phyloP scores from a whole-genome alignment of 2,113 vertebrate species.

The Cathartes aura region DNA sequence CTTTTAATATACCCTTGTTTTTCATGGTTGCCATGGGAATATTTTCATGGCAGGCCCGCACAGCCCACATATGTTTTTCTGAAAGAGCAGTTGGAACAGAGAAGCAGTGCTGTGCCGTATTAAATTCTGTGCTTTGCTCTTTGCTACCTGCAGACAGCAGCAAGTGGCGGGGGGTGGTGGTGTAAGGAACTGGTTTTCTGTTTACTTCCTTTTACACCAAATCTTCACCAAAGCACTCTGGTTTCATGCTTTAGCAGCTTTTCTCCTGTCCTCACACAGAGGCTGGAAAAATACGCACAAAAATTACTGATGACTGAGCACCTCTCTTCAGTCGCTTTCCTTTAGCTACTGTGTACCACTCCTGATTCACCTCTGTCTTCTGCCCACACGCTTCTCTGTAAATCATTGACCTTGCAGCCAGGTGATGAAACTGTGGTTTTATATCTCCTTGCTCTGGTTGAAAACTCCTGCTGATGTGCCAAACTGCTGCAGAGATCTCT shows the following conservation, averaged over 20 bases:
- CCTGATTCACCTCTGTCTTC: background rate
- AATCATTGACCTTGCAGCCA: background rate
- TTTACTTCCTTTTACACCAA: background rate
- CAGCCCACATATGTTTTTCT: background rate
- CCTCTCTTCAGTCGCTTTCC: background rate
- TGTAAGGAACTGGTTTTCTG: background rate
- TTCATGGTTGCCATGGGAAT: constrained; percentile 34
- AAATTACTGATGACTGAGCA: background rate
- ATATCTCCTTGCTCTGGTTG: background rate
- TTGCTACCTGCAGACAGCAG: background rate
- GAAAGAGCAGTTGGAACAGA: background rate
- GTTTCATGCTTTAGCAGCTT: background rate
- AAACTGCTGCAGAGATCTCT: background rate
- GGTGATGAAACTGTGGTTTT: background rate
- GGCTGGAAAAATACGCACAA: background rate
- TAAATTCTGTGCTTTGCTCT: rapidly evolving
- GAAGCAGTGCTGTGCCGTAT: background rate
- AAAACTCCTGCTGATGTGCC: background rate
- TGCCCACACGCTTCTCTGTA: background rate
- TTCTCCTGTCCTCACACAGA: background rate
- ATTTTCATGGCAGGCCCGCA: background rate
- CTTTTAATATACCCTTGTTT: background rate
- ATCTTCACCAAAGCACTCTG: background rate
- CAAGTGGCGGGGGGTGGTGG: background rate
- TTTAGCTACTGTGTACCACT: background rate